Base-by-base conservation (phyloP, 1,140 invertebrate species). In the Eriosoma lanigerum region DNA sequence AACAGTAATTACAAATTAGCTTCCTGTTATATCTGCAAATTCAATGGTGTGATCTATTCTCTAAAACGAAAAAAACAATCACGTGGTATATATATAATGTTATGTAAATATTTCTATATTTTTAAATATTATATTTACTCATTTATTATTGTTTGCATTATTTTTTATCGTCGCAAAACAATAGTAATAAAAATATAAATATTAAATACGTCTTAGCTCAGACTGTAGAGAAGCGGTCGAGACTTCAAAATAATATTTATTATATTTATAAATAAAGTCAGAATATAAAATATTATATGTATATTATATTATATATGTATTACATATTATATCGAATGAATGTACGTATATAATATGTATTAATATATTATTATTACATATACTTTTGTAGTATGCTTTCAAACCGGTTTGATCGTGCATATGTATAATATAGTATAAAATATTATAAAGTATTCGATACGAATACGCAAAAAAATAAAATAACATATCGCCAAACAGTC, bases 401-500 rank as follows among this genome's bases (percentile, higher is more conserved):
- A 72, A 72, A 72, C 68, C 68, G 68, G 68, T 72, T 52, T 52
- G 24, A 52, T 72, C 24, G 24, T 17, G 17, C 29, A 50, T 38
- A 38, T 38, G 32, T 38, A 38, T 4, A 4, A 38, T 38, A 38
- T 38, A 38, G 32, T 38, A 38, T 8, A 38, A 38, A n/a, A n/a
- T n/a, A n/a, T n/a, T n/a, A n/a, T n/a, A 38, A 9, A 72, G 26
- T 72, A 72, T 72, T 52, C 46, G 48, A 72, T 50, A 68, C n/a
- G 44, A 68, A 68, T 46, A 68, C 46, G 46, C 48, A 50, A 72
- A 72, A 70, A 70, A 72, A 72, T 50, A 70, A 70, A 72, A 72
- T 50, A 50, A 52, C 68, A 72, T 24, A 50, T 72, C 26, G 46
- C 48, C 15, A 72, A 72, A 72, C 29, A 13, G 68, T 52, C 24